Evolutionary conservation across 1,140 invertebrate genomes (phyloP), one percentile per base, ranked within the genome.

Genomic region (Tetragnatha versicolor): DNA sequence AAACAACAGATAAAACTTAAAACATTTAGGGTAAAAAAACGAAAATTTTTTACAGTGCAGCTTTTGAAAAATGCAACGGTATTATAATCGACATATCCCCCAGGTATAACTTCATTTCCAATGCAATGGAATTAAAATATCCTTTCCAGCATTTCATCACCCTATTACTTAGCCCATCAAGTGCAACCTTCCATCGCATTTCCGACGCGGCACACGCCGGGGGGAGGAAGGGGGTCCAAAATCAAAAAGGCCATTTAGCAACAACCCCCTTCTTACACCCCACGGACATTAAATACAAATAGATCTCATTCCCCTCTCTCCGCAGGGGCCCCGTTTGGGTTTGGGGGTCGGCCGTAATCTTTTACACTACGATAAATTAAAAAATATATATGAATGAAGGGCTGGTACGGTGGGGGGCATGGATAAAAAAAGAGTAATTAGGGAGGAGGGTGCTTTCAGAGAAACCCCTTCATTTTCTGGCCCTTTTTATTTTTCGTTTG

Each of bases 271-370:
- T 65, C 12, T 25, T 49, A 22, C 22, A 31, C 61, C 73, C 47
- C 33, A 20, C 42, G 73, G 39, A 61, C 73, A 77, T 77, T 77
- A 77, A 77, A 77, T 77, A 77, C 73, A 77, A 77, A 77, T 77
- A 77, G 73, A 63, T 65, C 61, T 66, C 73, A 77, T 77, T 77
- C 53, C n/a, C 61, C 39, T 77, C 73, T 77, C 73, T 45, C 73
- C 60, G 31, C 49, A 65, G 66, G 65, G 73, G 1, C 61, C 61
- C 42, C 66, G 73, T 77, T 77, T 77, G 65, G 60, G 61, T 66
- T 14, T 39, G 49, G 49, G 73, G 73, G 73, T 65, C 7, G 45
- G 60, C 73, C 2, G 60, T 77, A 77, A 77, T 77, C 73, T 77
- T 22, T 55, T 65, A 53, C 73, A 77, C 63, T 75, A 75, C 37